These are phyloP conservation scores for Ptyas mucosa DNA, from an alignment of 2,113 vertebrate genomes.

Conservation along the genomic window DNA sequence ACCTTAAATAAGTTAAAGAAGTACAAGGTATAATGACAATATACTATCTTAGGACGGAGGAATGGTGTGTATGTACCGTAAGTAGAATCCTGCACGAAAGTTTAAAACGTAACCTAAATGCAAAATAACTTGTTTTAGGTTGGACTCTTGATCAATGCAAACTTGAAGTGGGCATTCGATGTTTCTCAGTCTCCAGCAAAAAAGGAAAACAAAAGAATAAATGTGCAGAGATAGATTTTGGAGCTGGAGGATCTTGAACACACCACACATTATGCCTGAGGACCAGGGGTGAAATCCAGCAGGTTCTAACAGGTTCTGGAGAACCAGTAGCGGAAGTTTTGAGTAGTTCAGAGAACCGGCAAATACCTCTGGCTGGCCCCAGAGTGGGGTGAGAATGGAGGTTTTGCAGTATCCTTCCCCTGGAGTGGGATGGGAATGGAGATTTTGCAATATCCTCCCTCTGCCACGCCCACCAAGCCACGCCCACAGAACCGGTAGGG, in stretches of 20 bases:
- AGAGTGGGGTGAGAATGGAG: too few species aligned
- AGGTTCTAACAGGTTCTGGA: too few species aligned
- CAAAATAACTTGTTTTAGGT: not conserved
- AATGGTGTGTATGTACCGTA: not conserved
- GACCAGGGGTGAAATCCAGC: not conserved
- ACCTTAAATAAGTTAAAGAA: not conserved
- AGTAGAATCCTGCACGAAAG: not conserved
- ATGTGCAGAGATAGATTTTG: not conserved
- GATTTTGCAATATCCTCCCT: too few species aligned
- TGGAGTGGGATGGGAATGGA: too few species aligned
- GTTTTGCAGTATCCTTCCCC: too few species aligned
- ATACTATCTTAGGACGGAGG: not conserved
- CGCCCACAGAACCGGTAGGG: too few species aligned
- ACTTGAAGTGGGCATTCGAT: not conserved
- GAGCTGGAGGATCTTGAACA: not conserved
- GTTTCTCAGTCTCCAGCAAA: not conserved
- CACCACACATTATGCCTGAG: not conserved
- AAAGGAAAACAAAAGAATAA: not conserved
- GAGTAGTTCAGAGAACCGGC: too few species aligned
- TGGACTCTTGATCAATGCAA: not conserved
- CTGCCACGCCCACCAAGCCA: too few species aligned
- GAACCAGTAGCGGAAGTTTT: too few species aligned
- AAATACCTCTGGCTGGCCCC: too few species aligned
- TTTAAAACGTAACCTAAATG: not conserved
- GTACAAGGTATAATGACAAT: too few species aligned